Percentiles rank a stretch among this genome's conserved stretches.
Conservation (phyloP, 2,113 vertebrate genomes). For the Calyptomena viridis region DNA sequence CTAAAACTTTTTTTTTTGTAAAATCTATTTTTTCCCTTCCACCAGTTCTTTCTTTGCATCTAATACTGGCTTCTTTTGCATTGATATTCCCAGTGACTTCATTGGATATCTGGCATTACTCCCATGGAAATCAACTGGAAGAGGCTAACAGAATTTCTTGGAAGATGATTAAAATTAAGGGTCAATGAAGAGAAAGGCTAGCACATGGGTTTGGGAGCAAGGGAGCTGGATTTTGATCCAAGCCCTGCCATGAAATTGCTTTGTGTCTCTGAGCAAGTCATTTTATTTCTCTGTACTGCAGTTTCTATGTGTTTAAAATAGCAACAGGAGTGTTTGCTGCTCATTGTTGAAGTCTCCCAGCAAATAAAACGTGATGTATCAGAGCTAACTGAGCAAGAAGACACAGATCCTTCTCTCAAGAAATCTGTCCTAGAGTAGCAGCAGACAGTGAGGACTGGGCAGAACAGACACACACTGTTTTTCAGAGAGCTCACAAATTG, state of each 20-base stretch:
- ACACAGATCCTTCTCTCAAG: background rate
- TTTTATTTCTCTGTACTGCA: slow-evolving; percentile 29
- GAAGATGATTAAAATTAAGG: slow-evolving; percentile 7
- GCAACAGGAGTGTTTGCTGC: background rate
- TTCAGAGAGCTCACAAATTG: background rate
- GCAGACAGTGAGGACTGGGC: background rate
- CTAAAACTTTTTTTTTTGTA: background rate
- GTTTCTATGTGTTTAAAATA: background rate
- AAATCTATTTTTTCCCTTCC: background rate
- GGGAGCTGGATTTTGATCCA: background rate
- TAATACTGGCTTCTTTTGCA: background rate
- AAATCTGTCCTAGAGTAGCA: background rate
- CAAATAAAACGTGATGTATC: background rate
- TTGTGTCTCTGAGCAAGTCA: background rate
- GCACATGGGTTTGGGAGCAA: background rate
- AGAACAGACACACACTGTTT: background rate
- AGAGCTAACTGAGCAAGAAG: background rate
- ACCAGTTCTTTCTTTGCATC: background rate
- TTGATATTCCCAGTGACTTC: background rate
- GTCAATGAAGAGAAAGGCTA: background rate
- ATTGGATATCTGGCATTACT: slow-evolving; percentile 5
- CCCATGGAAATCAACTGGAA: background rate
- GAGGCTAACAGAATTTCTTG: background rate
- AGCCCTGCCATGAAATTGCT: background rate
- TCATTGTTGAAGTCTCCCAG: background rate